These are phyloP conservation scores for Tenthredo amoena DNA, from an alignment of 2,888 invertebrate species.

Conservation along the genomic window DNA sequence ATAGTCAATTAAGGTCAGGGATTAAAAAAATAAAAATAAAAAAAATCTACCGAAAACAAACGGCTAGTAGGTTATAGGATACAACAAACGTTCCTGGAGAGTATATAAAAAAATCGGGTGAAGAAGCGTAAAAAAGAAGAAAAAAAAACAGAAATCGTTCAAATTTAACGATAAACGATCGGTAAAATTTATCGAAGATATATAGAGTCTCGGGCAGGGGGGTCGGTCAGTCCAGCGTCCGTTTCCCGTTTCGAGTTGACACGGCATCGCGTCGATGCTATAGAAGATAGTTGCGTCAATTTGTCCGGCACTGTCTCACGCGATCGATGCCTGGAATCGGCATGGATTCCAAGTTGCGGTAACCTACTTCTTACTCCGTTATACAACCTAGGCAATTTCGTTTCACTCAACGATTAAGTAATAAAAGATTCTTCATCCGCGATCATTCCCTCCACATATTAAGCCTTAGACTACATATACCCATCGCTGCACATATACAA, in stretches of 20 bases:
- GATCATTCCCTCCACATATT: constrained; percentile 28
- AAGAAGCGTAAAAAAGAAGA: no score
- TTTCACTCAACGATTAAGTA: constrained; percentile 46
- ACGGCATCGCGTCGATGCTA: constrained; percentile 1
- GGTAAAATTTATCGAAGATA: no score
- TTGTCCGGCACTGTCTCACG: constrained; percentile 38
- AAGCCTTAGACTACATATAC: not conserved
- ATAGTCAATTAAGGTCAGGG: constrained; percentile 1
- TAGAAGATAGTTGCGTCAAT: constrained; percentile 35
- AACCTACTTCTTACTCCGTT: constrained; percentile 41
- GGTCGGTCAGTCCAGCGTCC: not conserved
- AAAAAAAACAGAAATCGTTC: no score
- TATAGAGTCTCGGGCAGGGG: no score
- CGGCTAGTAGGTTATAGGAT: not conserved
- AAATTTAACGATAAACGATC: no score
- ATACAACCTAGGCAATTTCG: constrained; percentile 39
- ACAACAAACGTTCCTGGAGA: not conserved
- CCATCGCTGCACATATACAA: not conserved
- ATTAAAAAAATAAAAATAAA: not conserved
- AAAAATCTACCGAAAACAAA: not conserved
- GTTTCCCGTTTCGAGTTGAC: constrained; percentile 18
- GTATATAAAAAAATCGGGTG: no score
- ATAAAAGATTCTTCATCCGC: constrained; percentile 48
- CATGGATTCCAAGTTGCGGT: constrained; percentile 31
- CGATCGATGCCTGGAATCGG: constrained; percentile 46